A percentile compares a stretch with the other conserved stretches of the same genome.
Conservation (phyloP, 2,888 invertebrate species). For the Chorisops tibialis region DNA sequence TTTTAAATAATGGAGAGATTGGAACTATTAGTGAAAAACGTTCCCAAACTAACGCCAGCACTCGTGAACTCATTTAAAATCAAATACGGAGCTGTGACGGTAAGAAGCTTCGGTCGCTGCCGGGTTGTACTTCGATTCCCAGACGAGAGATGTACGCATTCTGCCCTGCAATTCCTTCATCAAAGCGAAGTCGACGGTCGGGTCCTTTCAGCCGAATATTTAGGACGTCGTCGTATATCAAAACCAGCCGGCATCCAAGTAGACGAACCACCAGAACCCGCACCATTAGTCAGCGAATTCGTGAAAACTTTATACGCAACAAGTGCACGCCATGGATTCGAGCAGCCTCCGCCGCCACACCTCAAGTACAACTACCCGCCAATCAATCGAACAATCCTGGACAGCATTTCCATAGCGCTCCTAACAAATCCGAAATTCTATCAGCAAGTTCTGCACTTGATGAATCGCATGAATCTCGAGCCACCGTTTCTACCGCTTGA, state of each 20-base stretch:
- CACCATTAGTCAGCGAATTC: conserved; percentile 54
- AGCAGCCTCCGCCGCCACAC: conserved; percentile 73
- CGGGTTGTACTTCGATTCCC: conserved; percentile 20
- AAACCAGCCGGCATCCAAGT: conserved; percentile 36
- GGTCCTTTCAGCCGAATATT: conserved; percentile 70
- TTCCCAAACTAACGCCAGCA: conserved; percentile 14
- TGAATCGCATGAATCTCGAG: conserved; percentile 92
- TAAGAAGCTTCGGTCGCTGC: conserved; percentile 20
- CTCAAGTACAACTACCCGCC: conserved; percentile 78
- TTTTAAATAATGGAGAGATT: conserved; percentile 26
- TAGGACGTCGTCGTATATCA: conserved; percentile 49
- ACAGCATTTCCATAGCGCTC: conserved; percentile 75
- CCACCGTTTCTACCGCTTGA: conserved; percentile 67
- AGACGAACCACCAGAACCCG: conserved; percentile 40
- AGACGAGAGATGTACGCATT: conserved; percentile 7
- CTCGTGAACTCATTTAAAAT: conserved; percentile 11
- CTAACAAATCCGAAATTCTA: conserved; percentile 79
- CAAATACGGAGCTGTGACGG: conserved; percentile 5
- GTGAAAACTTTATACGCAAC: conserved; percentile 60
- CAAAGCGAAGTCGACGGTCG: conserved; percentile 69
- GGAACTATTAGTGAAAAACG: conserved; percentile 26
- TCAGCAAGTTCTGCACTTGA: conserved; percentile 79
- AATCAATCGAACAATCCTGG: conserved; percentile 66
- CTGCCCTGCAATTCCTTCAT: conserved; percentile 58
- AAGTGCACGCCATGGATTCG: conserved; percentile 61